Base-by-base conservation (phyloP, 2,797 vertebrate genomes). In the Platyrinchus mystaceus region DNA sequence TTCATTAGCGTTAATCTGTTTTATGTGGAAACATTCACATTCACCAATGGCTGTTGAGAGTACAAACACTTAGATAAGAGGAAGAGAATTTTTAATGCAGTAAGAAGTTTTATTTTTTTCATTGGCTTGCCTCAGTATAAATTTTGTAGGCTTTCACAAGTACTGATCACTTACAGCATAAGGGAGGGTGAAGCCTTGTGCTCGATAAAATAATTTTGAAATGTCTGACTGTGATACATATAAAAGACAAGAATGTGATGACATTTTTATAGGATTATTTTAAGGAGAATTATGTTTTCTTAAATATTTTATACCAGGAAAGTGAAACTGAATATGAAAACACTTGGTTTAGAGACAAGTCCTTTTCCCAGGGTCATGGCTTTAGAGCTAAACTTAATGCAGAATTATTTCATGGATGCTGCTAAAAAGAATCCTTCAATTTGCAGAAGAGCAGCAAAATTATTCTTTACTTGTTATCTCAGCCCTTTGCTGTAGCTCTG, bases 311-410 rank as follows among this genome's bases (percentile, higher is more conserved):
- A 87, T 96, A 77, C 19, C 14, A 74, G 30, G 36, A 87, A 90
- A 95, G 50, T 82, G 88, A 95, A 95, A 93, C 70, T 69, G 86
- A 95, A 73, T 95, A 90, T 76, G 80, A 93, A 94, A 95, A 82
- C 84, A 95, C 41, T 93, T 90, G 70, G 55, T 83, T 89, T 70
- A 82, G 26, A 84, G 80, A 44, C 44, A 94, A 87, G 47, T 84
- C 41, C 36, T 93, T 94, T 92, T 79, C 87, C 66, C 20, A 55
- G 73, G 79, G 76, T 95, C 79, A 37, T 62, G 58, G 10, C 39
- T 88, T 76, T 86, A 75, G 66, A 91, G 36, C 34, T 90, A 86
- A 88, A 73, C 39, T 91, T 87, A 89, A 93, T 74, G 59, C 71
- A 79, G 52, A 88, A 88, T 84, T 88, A 87, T 92, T 91, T 92